Percentiles rank a stretch among this genome's conserved stretches.
phyloP scores from a whole-genome alignment of 1,140 invertebrate genomes.

The Drosophila lowei region DNA sequence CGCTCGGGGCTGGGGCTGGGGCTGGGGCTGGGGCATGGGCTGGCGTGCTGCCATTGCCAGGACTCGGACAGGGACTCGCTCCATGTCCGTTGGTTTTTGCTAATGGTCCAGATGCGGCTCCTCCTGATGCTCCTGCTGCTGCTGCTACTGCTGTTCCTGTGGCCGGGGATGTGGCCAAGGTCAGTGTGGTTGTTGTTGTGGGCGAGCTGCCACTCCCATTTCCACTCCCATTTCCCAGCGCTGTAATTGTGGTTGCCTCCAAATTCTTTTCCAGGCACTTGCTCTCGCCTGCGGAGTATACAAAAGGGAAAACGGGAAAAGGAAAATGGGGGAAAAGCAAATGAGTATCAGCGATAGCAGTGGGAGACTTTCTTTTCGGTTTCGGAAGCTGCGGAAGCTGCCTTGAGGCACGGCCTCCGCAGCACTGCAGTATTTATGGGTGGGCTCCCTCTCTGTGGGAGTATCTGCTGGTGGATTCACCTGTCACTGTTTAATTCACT shows the following conservation, averaged over 20 bases:
- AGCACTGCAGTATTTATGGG: too few species aligned
- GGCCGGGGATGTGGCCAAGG: slow-evolving; percentile 47
- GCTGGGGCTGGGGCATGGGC: slow-evolving; percentile 19
- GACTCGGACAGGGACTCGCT: slow-evolving; percentile 45
- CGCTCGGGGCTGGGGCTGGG: slow-evolving; percentile 11
- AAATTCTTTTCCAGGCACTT: slow-evolving; percentile 82
- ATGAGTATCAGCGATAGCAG: slow-evolving; percentile 19
- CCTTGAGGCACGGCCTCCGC: too few species aligned
- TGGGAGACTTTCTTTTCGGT: too few species aligned
- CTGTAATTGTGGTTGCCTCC: slow-evolving; percentile 69
- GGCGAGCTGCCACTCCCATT: slow-evolving; percentile 74
- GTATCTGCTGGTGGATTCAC: too few species aligned
- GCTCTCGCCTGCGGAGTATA: slow-evolving; percentile 62
- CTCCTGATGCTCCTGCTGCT: slow-evolving; percentile 7
- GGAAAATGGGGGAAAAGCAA: slow-evolving; percentile 5
- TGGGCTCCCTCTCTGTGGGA: too few species aligned
- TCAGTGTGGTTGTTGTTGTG: slow-evolving; percentile 67
- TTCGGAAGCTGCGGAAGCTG: too few species aligned
- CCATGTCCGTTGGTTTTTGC: slow-evolving; percentile 37
- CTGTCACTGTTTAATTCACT: too few species aligned
- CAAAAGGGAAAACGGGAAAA: background rate
- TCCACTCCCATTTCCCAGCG: slow-evolving; percentile 72
- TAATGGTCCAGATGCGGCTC: slow-evolving; percentile 19
- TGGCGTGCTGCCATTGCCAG: slow-evolving; percentile 48
- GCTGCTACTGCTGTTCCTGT: slow-evolving; percentile 5